Percentiles rank a stretch among this genome's conserved stretches.
Evolutionary conservation across 2,113 vertebrate genomes (phyloP).

Genomic region (Phyllopteryx taeniolatus): DNA sequence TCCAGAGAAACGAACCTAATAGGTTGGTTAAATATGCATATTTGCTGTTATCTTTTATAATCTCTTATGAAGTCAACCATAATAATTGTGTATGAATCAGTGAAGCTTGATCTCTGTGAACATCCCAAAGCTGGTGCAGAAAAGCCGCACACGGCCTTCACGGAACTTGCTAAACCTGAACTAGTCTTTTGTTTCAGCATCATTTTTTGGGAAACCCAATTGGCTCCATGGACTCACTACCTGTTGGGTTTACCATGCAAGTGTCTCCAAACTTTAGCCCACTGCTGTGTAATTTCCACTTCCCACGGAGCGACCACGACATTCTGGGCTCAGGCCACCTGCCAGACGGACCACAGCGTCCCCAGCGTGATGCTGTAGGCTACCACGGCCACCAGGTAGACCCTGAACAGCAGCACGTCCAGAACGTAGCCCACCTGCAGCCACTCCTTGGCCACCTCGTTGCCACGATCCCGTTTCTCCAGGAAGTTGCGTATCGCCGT

Average conservation of each 20-base stretch:
- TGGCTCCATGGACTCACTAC: neutral
- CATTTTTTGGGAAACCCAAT: neutral
- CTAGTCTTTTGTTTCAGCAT: neutral
- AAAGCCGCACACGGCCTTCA: too few relatives aligned
- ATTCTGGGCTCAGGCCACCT: constrained; percentile 73
- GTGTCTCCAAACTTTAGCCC: neutral
- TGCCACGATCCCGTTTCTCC: constrained; percentile 82
- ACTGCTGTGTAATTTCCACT: neutral
- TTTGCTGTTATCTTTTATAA: neutral
- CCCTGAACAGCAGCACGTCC: constrained; percentile 87
- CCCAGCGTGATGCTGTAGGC: constrained; percentile 86
- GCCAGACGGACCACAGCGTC: constrained; percentile 92
- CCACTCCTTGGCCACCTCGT: constrained; percentile 87
- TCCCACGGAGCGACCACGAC: neutral
- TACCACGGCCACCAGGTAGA: constrained; percentile 84
- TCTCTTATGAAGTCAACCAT: neutral
- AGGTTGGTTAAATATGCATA: too few relatives aligned
- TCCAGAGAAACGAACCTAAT: too few relatives aligned
- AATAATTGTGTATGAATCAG: neutral
- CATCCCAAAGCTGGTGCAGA: neutral
- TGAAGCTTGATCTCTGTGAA: neutral
- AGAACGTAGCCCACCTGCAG: constrained; percentile 89
- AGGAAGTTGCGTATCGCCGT: constrained; percentile 82
- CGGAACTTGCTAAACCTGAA: neutral
- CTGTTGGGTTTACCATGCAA: neutral